Evolutionary conservation across 2,113 vertebrate species (phyloP).

Genomic region (Indicator maculatus): DNA sequence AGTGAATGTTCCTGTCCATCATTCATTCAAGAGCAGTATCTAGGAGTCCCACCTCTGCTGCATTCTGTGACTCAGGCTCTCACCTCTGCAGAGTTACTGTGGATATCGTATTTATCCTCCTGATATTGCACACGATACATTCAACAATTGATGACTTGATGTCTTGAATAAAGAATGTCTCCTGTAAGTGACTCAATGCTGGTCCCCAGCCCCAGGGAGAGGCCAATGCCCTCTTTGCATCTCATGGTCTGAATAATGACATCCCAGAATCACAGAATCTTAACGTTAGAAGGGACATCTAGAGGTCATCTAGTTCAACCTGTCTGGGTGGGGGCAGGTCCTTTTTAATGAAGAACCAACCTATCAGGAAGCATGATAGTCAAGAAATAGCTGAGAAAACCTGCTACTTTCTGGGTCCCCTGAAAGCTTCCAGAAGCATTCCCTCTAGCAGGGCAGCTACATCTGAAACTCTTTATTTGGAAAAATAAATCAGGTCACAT

Average conservation of each 20-base stretch:
- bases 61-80: background rate
- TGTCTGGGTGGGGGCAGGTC: no score
- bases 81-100: background rate
- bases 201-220: background rate
- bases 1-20: background rate
- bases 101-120: background rate
- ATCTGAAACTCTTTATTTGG: background rate
- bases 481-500: background rate
- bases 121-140: background rate
- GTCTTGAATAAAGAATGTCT: background rate
- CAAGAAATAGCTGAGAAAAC: background rate
- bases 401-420: background rate
- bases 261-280: background rate
- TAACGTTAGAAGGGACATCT: background rate
- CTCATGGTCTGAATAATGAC: background rate
- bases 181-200: fast-evolving
- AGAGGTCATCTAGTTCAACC: background rate
- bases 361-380: background rate
- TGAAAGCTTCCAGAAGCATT: background rate
- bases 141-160: background rate
- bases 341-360: background rate
- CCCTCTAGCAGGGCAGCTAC: fast-evolving
- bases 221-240: background rate
- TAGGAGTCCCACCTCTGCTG: background rate
- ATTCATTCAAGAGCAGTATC: background rate